Evolutionary conservation across 2,113 vertebrate genomes (phyloP), one percentile per base, ranked within the genome.

Genomic region (Aspiorhynchus laticeps): DNA sequence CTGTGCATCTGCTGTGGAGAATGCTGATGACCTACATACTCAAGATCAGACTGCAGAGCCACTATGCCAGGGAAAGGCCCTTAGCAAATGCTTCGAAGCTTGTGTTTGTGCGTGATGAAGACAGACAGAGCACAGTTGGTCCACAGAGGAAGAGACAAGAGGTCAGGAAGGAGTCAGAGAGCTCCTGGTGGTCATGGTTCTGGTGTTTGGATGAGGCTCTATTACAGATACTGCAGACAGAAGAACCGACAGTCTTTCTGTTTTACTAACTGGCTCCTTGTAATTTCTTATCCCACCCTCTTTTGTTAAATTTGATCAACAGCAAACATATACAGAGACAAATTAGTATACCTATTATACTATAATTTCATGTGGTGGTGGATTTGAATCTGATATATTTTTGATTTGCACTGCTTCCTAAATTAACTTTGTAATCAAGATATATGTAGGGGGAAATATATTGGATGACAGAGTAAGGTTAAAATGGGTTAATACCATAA

Each of bases 1-100:
- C 91, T 90, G 83, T 63, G 88, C 53, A 88, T 91, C 87, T 88
- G 91, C 85, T 90, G 90, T 91, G 88, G 86, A 87, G 93, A 93
- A 93, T 94, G 91, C 88, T 90, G 91, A 93, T 94, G 94, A 93
- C 94, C 94, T 93, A 93, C 92, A 94, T 94, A 92, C 78, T 86
- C 75, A 89, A 85, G 17, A 85, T 94, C 93, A 91, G 92, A 94
- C 92, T 92, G 91, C 92, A 93, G 90, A 92, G 67, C 80, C 81
- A 67, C 77, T 87, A 86, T 86, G 56, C 48, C 28, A 65, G 76
- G 59, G 48, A 61, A 43, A 85, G 61, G 86, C 86, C 86, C 38
- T 80, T 11, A 85, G 85, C 85, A 74, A 74, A 65, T 14, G 80
- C 36, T 51, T 65, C 48, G 46, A 67, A 88, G 86, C 84, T 80